Percentiles rank a stretch among this genome's conserved stretches.
phyloP scores from a whole-genome alignment of 2,797 vertebrate genomes.

The Nannoperca obscura region DNA sequence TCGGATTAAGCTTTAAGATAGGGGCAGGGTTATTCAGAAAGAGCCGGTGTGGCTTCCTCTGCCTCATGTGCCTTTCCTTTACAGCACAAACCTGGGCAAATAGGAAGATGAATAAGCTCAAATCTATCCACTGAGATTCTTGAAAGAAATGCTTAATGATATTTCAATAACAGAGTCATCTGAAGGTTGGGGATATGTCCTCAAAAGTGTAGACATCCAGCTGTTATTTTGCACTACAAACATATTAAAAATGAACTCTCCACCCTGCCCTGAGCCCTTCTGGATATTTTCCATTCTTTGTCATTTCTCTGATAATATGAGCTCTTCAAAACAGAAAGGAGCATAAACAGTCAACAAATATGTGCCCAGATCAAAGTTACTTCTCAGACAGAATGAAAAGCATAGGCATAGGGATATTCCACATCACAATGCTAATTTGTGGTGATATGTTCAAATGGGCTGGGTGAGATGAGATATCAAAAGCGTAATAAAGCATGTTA shows the following conservation, averaged over 20 bases:
- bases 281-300: slow-evolving; percentile 37
- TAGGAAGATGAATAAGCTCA: slow-evolving; percentile 35
- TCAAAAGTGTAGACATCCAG: not conserved
- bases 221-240: slow-evolving; percentile 8
- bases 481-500: slow-evolving; percentile 47
- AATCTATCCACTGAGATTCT: not conserved
- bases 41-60: slow-evolving; percentile 51
- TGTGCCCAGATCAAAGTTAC: slow-evolving; percentile 47
- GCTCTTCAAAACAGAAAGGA: slow-evolving; percentile 19
- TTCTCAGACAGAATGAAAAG: slow-evolving; percentile 32
- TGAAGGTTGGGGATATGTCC: slow-evolving; percentile 2
- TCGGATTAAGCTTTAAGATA: slow-evolving; percentile 80
- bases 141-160: not conserved
- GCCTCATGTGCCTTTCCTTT: slow-evolving; percentile 47
- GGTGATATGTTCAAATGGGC: slow-evolving; percentile 42
- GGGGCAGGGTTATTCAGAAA: slow-evolving; percentile 63
- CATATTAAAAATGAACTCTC: slow-evolving; percentile 31
- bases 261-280: slow-evolving; percentile 1
- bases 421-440: slow-evolving; percentile 58
- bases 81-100: slow-evolving; percentile 33
- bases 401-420: slow-evolving; percentile 57
- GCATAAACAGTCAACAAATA: slow-evolving; percentile 39
- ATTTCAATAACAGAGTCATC: slow-evolving; percentile 6
- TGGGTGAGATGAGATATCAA: slow-evolving; percentile 68
- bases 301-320: slow-evolving; percentile 28